phyloP scores from a whole-genome alignment of 1,140 invertebrate species.

The Drosophila lacteicornis region DNA sequence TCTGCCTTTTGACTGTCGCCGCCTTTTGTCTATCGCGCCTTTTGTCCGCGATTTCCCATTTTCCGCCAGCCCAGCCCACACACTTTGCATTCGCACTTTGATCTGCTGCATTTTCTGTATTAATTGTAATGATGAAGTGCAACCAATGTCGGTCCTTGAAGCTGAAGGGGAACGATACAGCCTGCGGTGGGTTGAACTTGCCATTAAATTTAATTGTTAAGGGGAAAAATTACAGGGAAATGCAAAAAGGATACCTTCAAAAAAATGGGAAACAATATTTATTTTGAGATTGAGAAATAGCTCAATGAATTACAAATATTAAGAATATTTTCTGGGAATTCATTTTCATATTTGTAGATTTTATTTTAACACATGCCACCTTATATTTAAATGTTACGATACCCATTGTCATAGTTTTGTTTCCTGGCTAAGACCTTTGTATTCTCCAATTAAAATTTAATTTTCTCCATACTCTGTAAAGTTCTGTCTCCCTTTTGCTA shows the following conservation, averaged over 20 bases:
- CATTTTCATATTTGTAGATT: not conserved
- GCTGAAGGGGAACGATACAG: not conserved
- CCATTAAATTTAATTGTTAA: conserved; percentile 62
- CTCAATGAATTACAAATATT: too few relatives aligned
- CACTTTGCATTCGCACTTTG: conserved; percentile 54
- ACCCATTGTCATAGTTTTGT: too few relatives aligned
- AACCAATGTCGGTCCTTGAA: conserved; percentile 37
- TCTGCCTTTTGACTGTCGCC: conserved; percentile 76
- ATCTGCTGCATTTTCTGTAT: conserved; percentile 75
- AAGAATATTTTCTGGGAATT: too few relatives aligned
- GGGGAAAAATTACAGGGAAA: too few relatives aligned
- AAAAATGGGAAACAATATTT: not conserved
- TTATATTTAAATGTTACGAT: too few relatives aligned
- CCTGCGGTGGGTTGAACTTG: conserved; percentile 24
- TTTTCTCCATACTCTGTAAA: not conserved
- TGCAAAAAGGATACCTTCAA: too few relatives aligned
- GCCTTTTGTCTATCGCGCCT: conserved; percentile 77
- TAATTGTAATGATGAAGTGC: conserved; percentile 80
- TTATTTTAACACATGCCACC: not conserved
- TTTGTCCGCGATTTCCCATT: conserved; percentile 53
- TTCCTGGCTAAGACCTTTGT: too few relatives aligned
- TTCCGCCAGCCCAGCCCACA: conserved; percentile 11
- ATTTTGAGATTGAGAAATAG: too few relatives aligned
- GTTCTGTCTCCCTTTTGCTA: not conserved
- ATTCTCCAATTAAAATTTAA: not conserved